These are phyloP conservation scores for Copidosoma aretas DNA, from an alignment of 2,888 invertebrate genomes.

Conservation along the genomic window DNA sequence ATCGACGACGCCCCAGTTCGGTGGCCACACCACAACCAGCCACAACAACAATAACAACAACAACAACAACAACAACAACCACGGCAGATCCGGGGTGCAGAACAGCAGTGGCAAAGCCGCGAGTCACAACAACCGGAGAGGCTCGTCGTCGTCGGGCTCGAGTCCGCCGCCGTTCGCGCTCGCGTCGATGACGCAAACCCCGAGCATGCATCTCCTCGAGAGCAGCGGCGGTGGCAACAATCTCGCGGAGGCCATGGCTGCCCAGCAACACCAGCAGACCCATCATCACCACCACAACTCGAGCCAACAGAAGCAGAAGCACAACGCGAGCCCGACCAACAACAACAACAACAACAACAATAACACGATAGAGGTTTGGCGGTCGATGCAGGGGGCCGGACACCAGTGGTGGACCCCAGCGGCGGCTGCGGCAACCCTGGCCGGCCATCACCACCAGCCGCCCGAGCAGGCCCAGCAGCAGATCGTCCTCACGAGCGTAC, in stretches of 20 bases:
- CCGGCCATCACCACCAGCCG: conserved; percentile 54
- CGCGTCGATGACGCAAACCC: conserved; percentile 60
- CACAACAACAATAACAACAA: too few species aligned
- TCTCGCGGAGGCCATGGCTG: conserved; percentile 54
- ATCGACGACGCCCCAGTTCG: conserved; percentile 36
- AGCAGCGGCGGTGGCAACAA: conserved; percentile 50
- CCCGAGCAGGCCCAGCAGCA: conserved; percentile 44
- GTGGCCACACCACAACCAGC: too few species aligned
- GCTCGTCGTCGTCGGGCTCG: conserved; percentile 40
- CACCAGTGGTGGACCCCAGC: conserved; percentile 59
- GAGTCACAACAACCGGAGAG: conserved; percentile 16
- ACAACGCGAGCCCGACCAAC: conserved; percentile 61
- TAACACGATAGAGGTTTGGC: conserved; percentile 65
- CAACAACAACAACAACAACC: too few species aligned
- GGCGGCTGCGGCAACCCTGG: conserved; percentile 51
- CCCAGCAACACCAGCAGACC: conserved; percentile 55
- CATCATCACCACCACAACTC: conserved; percentile 1
- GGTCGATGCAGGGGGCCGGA: conserved; percentile 56
- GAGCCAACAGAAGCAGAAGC: conserved; percentile 54
- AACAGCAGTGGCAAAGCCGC: neutral
- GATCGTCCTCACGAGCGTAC: neutral
- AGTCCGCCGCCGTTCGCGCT: conserved; percentile 48
- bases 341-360: conserved; percentile 68
- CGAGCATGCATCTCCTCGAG: conserved; percentile 61
- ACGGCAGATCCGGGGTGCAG: conserved; percentile 30